Base-by-base conservation (phyloP, 1,140 invertebrate genomes). In the Apis cerana region DNA sequence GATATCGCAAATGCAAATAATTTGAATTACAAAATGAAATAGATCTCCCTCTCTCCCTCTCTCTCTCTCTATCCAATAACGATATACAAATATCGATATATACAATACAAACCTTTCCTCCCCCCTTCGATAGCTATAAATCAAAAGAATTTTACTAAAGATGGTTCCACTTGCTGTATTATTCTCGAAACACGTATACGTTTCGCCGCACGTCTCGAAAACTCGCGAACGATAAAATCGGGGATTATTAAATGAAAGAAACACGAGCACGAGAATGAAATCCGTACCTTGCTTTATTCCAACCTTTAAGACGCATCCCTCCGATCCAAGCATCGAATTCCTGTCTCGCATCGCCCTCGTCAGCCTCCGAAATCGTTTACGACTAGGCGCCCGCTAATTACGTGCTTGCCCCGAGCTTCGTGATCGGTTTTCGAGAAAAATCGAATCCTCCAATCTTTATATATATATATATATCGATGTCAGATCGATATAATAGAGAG, bases 401-500 rank as follows among this genome's bases (percentile, higher is more conserved):
- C 12, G 21, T 9, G 11, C 10, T 48, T 19, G 7, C 33, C 33
- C 2, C 67, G 23, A 9, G 54, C 2, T 65, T 76, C 75, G 74
- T 67, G 48, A 82, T 75, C 80, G 58, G 80, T 59, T 68, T 68
- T 50, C 56, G 21, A 15, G 56, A 76, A 65, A 75, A 82, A 82
- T 78, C 48, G 75, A 68, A 82, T 74, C 23, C 19, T 4, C 7
- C 2, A 33, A 33, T 27, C 61, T 62, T 43, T 43, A 43, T 43
- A 43, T 43, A 43, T 33, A 33, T 33, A 33, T 43, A 43, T 43
- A 43, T 43, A 43, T 67, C 72, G 52, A 43, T 48, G n/a, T 48
- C n/a, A 13, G 81, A 82, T 82, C 81, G 75, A 69, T 62, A 75
- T 77, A 78, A 82, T 54, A 71, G 59, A 86, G 50, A 70, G 58